Conservation (phyloP, 2,888 invertebrate species). For the Hoplodrina ambigua region DNA sequence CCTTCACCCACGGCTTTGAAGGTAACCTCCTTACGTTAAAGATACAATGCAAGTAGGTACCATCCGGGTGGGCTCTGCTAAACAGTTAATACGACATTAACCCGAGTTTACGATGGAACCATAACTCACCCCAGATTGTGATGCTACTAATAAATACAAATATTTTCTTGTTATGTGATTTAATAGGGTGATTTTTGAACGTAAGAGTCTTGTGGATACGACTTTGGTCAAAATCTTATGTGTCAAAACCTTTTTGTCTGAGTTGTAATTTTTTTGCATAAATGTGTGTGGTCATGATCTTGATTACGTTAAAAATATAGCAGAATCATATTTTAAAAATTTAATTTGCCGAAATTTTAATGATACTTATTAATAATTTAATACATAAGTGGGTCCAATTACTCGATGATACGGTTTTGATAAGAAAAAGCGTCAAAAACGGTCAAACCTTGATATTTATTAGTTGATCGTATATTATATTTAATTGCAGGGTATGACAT, state of each 20-base stretch:
- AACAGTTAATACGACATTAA: conserved; percentile 75
- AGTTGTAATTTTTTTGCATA: background rate
- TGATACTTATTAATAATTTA: background rate
- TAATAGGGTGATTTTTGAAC: conserved; percentile 73
- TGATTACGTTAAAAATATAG: too few species aligned
- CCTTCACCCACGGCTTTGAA: conserved; percentile 33
- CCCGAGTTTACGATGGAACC: conserved; percentile 80
- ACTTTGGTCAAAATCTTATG: background rate
- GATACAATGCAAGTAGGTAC: conserved; percentile 28
- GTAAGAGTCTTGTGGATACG: conserved; percentile 68
- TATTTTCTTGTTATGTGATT: conserved; percentile 86
- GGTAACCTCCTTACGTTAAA: conserved; percentile 4
- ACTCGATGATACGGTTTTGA: background rate
- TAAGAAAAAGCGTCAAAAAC: conserved; percentile 13
- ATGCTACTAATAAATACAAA: conserved; percentile 86
- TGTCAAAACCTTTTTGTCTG: background rate
- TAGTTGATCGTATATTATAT: conserved; percentile 9
- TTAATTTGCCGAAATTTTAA: background rate
- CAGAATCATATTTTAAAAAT: background rate
- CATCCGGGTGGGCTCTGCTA: conserved; percentile 80
- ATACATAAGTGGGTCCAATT: background rate
- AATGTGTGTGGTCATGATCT: background rate
- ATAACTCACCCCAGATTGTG: conserved; percentile 85
- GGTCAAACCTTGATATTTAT: background rate
- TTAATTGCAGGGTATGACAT: conserved; percentile 10